Base-by-base conservation (phyloP, 2,797 vertebrate genomes). In the Gymnodraco acuticeps region DNA sequence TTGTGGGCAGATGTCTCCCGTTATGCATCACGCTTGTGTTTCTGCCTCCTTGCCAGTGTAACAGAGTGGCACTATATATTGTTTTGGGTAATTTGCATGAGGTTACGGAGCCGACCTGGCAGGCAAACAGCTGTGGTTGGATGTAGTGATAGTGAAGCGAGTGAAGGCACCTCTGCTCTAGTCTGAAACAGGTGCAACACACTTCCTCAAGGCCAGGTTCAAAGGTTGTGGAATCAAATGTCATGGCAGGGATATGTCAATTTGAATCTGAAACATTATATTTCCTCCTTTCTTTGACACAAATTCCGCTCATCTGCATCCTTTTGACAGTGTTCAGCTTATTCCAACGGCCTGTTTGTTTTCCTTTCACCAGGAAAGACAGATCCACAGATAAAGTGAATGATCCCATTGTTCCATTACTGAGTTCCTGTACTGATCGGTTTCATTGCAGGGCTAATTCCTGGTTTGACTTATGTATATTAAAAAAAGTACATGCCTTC, bases 201-300 rank as follows among this genome's bases (percentile, higher is more conserved):
- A 67, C 75, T 85, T 87, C 84, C 87, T 91, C 69, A 54, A 87
- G 82, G 63, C 70, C 73, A 68, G 73, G 87, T 83, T 86, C 74
- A 91, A 83, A 89, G 84, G 76, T 81, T 53, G 5, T 51, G 38
- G 78, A 71, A 64, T 48, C 43, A 42, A 50, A 58, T 70, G 81
- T 83, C 75, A 78, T 11, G 17, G 20, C 20, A 58, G 61, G 78
- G 80, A 75, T 50, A 63, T 46, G 74, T 55, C 75, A 88, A 87
- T 83, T 72, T 74, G 48, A 78, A 62, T 83, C 71, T 66, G 72
- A 86, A 82, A 87, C 80, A 10, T 71, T 65, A 78, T 67, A 90
- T 80, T 87, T 86, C 75, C 78, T 75, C 51, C 55, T 23, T 27
- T 31, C 53, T 48, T 55, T 67, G 50, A 71, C 68, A 64, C 52